Evolutionary conservation across 1,140 invertebrate species (phyloP), one percentile per base, ranked within the genome.

Genomic region (Sminthurides bifidus): DNA sequence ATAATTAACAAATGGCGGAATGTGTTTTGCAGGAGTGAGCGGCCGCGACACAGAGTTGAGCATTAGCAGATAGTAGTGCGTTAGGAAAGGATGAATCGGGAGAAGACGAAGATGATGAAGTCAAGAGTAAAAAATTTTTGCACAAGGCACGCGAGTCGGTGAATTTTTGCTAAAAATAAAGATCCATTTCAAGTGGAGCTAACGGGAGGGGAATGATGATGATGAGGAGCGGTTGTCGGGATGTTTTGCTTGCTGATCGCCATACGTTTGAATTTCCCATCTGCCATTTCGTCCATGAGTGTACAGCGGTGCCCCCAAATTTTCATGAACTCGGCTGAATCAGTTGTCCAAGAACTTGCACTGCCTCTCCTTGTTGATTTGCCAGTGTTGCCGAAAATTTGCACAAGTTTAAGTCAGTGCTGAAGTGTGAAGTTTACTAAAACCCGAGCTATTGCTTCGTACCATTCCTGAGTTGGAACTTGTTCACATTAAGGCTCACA

Each of bases 151-250:
- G 21, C 46, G 29, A 49, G 46, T 31, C 35, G 46, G 46, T 49
- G 46, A 49, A 31, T 49, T 49, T 49, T 49, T 49, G 31, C 46
- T 49, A 49, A 49, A 49, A 49, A 49, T 49, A 49, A 49, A 49
- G 35, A 35, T 31, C 46, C 46, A 49, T 35, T 49, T 33, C 29
- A 49, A 49, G 23, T n/a, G n/a, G 17, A 49, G 46, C 24, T 49
- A 49, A 19, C 15, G 27, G 46, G 35, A 49, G 27, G 35, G 19
- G 21, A 15, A 27, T 12, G 15, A 19, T 5, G 5, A 19, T 33
- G 26, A 33, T 17, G 46, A 49, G 29, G 46, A 49, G 14, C n/a
- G 35, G 41, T 31, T 31, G 15, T 45, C 21, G 46, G 35, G 23
- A 41, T 41, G 38, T 41, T 41, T 41, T 5, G 6, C 38, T 8